A percentile compares a stretch with the other conserved stretches of the same genome.
phyloP scores from a whole-genome alignment of 2,797 vertebrate species.

The Nothura maculosa region DNA sequence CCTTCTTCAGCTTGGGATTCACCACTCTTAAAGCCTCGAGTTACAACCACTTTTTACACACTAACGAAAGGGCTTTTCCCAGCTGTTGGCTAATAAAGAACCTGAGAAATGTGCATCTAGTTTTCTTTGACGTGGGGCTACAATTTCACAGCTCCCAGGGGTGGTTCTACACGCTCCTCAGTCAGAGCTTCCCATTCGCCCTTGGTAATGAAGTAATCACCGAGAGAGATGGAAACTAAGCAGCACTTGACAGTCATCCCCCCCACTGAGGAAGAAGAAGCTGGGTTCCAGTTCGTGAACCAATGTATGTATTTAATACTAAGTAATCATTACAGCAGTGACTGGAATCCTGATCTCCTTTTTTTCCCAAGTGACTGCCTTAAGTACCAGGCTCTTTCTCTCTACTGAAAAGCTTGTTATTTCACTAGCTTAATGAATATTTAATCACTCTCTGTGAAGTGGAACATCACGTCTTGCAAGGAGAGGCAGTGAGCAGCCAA shows the following conservation, averaged over 20 bases:
- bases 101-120: background rate
- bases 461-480: slow-evolving; percentile 64
- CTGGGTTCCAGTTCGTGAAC: slow-evolving; percentile 66
- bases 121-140: background rate
- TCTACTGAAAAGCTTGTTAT: slow-evolving; percentile 76
- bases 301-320: slow-evolving; percentile 69
- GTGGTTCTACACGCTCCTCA: background rate
- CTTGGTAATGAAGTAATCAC: slow-evolving; percentile 62
- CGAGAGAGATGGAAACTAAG: slow-evolving; percentile 29
- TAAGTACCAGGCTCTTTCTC: slow-evolving; percentile 73
- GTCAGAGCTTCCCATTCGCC: background rate
- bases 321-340: slow-evolving; percentile 72
- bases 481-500: slow-evolving; percentile 59
- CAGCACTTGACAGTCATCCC: slow-evolving; percentile 8
- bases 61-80: background rate
- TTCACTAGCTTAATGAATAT: slow-evolving; percentile 74
- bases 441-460: slow-evolving; percentile 73
- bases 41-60: background rate
- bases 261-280: slow-evolving; percentile 24
- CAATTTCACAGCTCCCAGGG: background rate
- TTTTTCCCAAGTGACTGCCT: slow-evolving; percentile 73
- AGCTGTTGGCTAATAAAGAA: background rate
- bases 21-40: background rate
- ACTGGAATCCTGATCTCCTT: slow-evolving; percentile 72
- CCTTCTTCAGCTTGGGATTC: background rate